phyloP scores from a whole-genome alignment of 2,888 invertebrate species.

The Dyspetes luteomarginatus region DNA sequence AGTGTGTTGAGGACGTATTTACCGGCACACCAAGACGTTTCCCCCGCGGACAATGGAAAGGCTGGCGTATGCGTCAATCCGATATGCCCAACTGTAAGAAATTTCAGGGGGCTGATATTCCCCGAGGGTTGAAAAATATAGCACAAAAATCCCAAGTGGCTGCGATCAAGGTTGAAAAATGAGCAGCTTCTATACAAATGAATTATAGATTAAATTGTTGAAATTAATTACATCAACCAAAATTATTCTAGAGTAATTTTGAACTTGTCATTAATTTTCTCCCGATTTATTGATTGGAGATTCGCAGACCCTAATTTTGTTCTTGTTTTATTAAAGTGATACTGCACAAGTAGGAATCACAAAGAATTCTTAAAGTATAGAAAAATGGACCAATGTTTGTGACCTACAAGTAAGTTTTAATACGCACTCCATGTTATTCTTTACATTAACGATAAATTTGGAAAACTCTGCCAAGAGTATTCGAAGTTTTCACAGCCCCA shows the following conservation, averaged over 20 bases:
- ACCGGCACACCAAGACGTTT: too few relatives aligned
- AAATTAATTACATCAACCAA: not conserved
- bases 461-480: too few relatives aligned
- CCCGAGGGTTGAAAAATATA: not conserved
- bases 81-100: constrained; percentile 73
- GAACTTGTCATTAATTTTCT: too few relatives aligned
- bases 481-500: not conserved
- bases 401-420: too few relatives aligned
- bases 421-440: too few relatives aligned
- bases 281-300: not conserved
- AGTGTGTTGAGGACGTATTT: constrained; percentile 63
- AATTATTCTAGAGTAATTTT: too few relatives aligned
- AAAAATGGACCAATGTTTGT: too few relatives aligned
- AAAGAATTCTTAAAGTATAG: too few relatives aligned
- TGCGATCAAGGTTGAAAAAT: not conserved
- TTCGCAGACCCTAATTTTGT: too few relatives aligned
- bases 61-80: constrained; percentile 77
- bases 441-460: too few relatives aligned
- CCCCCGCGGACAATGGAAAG: constrained; percentile 77
- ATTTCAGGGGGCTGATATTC: not conserved
- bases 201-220: not conserved
- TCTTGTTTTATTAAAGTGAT: too few relatives aligned
- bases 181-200: not conserved
- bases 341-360: too few relatives aligned
- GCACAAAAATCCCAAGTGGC: not conserved